Percentiles rank a stretch among this genome's conserved stretches.
Evolutionary conservation across 2,797 vertebrate genomes (phyloP).

Genomic region (Falco naumanni): DNA sequence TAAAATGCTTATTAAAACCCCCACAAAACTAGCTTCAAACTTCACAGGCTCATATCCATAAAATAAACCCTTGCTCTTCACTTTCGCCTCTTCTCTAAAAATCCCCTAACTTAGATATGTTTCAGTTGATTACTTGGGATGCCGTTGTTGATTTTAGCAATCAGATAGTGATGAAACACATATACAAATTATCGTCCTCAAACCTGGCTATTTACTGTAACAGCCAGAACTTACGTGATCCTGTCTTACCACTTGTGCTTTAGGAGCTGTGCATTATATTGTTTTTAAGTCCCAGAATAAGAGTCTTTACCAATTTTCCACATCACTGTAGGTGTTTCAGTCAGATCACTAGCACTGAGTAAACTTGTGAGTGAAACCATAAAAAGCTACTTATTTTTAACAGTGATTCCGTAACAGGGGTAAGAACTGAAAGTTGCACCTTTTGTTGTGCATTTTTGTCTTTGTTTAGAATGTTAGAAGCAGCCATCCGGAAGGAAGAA

Average conservation of each 20-base stretch:
- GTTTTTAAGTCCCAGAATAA: background rate
- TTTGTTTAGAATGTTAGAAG: constrained; percentile 77
- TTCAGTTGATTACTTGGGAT: constrained; percentile 6
- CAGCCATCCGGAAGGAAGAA: constrained; percentile 87
- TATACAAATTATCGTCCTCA: background rate
- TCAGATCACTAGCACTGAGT: background rate
- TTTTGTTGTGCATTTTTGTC: constrained; percentile 66
- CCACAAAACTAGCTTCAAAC: background rate
- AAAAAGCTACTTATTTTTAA: constrained; percentile 6
- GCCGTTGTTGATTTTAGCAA: constrained; percentile 41
- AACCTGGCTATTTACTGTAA: background rate
- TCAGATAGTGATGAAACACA: constrained; percentile 44
- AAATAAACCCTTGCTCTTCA: background rate
- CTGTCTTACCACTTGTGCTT: background rate
- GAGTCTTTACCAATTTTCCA: background rate
- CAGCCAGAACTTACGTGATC: background rate
- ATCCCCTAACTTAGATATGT: background rate
- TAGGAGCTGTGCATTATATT: background rate
- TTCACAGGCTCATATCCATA: background rate
- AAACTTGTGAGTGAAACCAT: background rate
- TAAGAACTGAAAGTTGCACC: constrained; percentile 67
- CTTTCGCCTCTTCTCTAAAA: background rate
- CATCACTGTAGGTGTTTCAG: background rate
- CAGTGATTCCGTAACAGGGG: constrained; percentile 27
- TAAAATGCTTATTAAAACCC: background rate